phyloP scores from a whole-genome alignment of 2,113 vertebrate species.

The Todiramphus saurophagus region DNA sequence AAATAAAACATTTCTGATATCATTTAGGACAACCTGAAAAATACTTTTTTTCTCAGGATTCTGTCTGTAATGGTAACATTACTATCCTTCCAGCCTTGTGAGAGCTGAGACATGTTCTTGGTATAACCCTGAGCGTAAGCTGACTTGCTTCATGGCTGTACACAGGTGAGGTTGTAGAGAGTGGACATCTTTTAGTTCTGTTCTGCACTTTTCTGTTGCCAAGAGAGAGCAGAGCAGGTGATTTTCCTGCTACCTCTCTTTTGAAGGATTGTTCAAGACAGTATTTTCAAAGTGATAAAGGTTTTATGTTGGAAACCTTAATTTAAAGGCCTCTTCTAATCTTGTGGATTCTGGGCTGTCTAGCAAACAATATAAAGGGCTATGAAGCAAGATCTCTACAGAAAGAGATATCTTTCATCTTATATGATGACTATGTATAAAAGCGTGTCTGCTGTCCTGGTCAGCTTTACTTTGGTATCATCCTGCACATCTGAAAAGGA shows the following conservation, averaged over 20 bases:
- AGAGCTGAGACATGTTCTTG: background rate
- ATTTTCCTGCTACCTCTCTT: background rate
- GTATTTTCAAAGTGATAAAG: background rate
- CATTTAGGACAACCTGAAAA: background rate
- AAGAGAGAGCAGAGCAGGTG: background rate
- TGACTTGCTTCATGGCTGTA: background rate
- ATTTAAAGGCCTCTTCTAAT: background rate
- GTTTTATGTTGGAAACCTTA: background rate
- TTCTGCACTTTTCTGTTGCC: background rate
- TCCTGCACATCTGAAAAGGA: background rate
- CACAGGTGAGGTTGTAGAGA: background rate
- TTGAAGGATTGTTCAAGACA: background rate
- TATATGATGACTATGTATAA: background rate
- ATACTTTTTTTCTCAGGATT: background rate
- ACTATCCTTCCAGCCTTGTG: background rate
- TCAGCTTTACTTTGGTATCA: background rate
- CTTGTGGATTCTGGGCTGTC: background rate
- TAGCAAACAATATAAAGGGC: background rate
- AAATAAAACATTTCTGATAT: background rate
- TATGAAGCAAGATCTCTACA: background rate
- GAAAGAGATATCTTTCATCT: background rate
- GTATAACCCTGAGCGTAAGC: background rate
- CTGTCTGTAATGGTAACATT: background rate
- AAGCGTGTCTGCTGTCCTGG: background rate
- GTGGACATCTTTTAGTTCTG: background rate